These are phyloP conservation scores for Brachirus orientalis DNA, from an alignment of 2,113 vertebrate species.

Conservation along the genomic window DNA sequence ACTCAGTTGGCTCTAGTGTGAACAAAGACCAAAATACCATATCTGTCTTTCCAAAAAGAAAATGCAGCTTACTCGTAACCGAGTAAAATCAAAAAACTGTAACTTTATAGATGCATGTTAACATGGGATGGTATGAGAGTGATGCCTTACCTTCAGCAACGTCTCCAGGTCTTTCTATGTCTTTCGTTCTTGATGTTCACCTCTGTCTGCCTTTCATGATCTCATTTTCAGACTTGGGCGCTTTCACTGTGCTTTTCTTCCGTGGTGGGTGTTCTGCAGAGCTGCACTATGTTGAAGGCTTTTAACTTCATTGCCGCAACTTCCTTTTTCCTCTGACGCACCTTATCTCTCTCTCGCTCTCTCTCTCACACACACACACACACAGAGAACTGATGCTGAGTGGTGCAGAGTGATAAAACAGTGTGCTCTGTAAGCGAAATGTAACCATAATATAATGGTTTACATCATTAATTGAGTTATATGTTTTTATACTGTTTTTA, in stretches of 20 bases:
- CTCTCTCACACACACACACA: constrained; percentile 6
- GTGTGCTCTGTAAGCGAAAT: constrained; percentile 1
- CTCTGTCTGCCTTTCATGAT: constrained; percentile 41
- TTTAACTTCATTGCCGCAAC: constrained; percentile 74
- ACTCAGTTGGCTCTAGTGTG: too few species aligned
- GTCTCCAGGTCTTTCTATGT: constrained; percentile 3
- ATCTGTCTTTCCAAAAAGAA: not conserved
- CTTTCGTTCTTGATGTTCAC: constrained; percentile 27
- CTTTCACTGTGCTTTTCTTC: constrained; percentile 61
- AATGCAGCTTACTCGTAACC: constrained; percentile 9
- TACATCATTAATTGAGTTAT: too few species aligned
- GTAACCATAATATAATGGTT: too few species aligned
- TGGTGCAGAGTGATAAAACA: constrained; percentile 20
- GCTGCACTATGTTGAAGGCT: constrained; percentile 64
- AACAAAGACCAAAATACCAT: too few species aligned
- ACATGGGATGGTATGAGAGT: not conserved
- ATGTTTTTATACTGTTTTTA: too few species aligned
- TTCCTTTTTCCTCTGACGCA: constrained; percentile 78
- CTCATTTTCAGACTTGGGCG: constrained; percentile 38
- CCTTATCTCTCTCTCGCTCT: constrained; percentile 23
- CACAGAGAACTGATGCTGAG: constrained; percentile 19
- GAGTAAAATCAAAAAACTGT: not conserved
- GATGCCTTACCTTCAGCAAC: constrained; percentile 49
- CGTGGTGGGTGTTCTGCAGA: constrained; percentile 78
- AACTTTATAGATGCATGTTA: not conserved